Base-by-base conservation (phyloP, 2,797 vertebrate species). In the Harpagifer antarcticus region DNA sequence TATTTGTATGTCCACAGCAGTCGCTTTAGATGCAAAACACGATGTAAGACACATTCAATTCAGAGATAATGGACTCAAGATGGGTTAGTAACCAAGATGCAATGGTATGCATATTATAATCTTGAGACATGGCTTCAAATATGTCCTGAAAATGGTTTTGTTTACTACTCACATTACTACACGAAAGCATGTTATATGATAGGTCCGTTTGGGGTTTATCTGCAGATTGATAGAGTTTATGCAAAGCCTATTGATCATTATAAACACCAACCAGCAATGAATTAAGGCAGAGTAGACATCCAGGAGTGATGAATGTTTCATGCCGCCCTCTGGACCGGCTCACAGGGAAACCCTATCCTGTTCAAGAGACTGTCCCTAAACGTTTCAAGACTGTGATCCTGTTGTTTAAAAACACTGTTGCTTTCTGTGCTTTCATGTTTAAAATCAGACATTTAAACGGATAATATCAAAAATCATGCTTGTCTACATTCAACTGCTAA, bases 271-370 rank as follows among this genome's bases (percentile, higher is more conserved):
- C 20, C 44, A 37, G 19, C 15, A 15, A 40, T 44, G 6, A 62
- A 19, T 75, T 55, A n/a, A 4, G 40, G 9, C 47, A 6, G 19
- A n/a, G 27, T 4, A 48, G n/a, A 70, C 50, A 45, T 56, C 49
- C 44, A 42, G 5, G 16, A 57, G 37, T 17, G 12, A 71, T 73
- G 13, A 45, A 57, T 75, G 58, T 64, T 68, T 74, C 20, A 76
- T 69, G 54, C 16, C 44, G 23, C 42, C 52, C 68, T 67, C 19
- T 42, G 9, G 49, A 48, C 52, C 17, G n/a, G n/a, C n/a, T 76
- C 20, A 19, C 33, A 11, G 13, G 19, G 56, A 64, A 81, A 83
- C n/a, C 40, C 40, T 53, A 53, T 31, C 55, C 77, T 12, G 44
- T 50, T 19, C 9, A 33, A 60, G 12, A 52, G 8, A 11, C 12